Conservation (phyloP, 2,888 invertebrate species). For the Pyrocoelia pectoralis region DNA sequence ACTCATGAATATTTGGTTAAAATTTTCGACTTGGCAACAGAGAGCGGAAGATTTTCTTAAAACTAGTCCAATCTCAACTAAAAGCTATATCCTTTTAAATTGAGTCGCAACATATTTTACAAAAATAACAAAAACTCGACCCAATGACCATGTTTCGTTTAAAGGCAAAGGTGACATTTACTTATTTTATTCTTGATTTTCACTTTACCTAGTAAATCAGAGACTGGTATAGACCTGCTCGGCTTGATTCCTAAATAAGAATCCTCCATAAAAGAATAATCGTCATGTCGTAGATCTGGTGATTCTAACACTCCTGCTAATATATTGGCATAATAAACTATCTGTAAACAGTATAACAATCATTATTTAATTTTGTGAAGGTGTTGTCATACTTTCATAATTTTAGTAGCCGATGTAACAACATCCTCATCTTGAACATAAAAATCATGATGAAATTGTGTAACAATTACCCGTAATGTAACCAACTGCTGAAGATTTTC, state of each 20-base stretch:
- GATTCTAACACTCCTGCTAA: conserved; percentile 82
- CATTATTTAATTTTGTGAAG: not conserved
- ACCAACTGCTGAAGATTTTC: conserved; percentile 88
- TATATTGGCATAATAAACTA: conserved; percentile 88
- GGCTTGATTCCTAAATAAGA: conserved; percentile 51
- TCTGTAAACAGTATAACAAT: conserved; percentile 61
- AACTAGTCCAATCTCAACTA: too few relatives aligned
- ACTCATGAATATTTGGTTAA: too few relatives aligned
- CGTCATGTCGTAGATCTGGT: conserved; percentile 68
- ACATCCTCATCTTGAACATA: conserved; percentile 85
- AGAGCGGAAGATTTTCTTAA: too few relatives aligned
- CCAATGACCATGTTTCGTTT: too few relatives aligned
- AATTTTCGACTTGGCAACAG: too few relatives aligned
- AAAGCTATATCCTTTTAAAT: too few relatives aligned
- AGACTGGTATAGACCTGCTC: conserved; percentile 59
- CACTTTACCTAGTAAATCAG: conserved; percentile 67
- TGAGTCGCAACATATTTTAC: too few relatives aligned
- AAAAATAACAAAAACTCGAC: too few relatives aligned
- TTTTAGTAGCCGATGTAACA: conserved; percentile 84
- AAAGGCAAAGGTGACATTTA: too few relatives aligned
- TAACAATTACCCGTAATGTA: conserved; percentile 83
- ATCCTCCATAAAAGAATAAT: conserved; percentile 61
- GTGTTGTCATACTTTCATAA: conserved; percentile 74
- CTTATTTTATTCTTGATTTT: too few relatives aligned
- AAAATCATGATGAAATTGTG: conserved; percentile 74